Evolutionary conservation across 2,797 vertebrate species (phyloP).

Genomic region (Mastacembelus armatus): DNA sequence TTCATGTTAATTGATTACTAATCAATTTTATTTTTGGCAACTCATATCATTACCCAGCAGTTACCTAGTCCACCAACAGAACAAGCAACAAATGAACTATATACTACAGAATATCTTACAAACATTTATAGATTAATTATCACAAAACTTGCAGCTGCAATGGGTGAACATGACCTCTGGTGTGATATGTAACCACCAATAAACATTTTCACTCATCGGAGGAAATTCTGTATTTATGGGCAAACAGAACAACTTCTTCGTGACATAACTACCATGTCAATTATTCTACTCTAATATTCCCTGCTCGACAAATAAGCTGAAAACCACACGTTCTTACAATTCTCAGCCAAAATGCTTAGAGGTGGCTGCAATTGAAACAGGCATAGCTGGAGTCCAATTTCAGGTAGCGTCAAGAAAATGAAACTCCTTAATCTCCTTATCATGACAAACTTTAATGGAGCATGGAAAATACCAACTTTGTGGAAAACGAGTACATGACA

Average conservation of each 20-base stretch:
- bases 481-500: neutral
- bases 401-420: constrained; percentile 16
- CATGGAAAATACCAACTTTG: constrained; percentile 5
- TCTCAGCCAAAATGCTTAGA: constrained; percentile 33
- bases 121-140: neutral
- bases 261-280: constrained; percentile 28
- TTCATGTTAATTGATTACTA: too few species aligned
- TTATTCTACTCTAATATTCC: constrained; percentile 28
- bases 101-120: neutral
- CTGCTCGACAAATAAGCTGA: constrained; percentile 44
- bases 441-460: constrained; percentile 5
- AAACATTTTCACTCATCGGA: neutral
- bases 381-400: constrained; percentile 3
- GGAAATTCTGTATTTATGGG: neutral
- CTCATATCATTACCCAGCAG: neutral
- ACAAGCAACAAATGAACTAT: neutral
- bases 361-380: constrained; percentile 21
- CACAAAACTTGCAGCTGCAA: neutral
- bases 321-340: constrained; percentile 32
- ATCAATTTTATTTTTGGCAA: too few species aligned
- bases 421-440: constrained; percentile 1
- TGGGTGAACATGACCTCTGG: neutral
- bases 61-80: neutral
- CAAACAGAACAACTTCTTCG: constrained; percentile 10
- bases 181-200: neutral